These are phyloP conservation scores for Zonotrichia leucophrys DNA, from an alignment of 2,113 vertebrate genomes.

Conservation along the genomic window DNA sequence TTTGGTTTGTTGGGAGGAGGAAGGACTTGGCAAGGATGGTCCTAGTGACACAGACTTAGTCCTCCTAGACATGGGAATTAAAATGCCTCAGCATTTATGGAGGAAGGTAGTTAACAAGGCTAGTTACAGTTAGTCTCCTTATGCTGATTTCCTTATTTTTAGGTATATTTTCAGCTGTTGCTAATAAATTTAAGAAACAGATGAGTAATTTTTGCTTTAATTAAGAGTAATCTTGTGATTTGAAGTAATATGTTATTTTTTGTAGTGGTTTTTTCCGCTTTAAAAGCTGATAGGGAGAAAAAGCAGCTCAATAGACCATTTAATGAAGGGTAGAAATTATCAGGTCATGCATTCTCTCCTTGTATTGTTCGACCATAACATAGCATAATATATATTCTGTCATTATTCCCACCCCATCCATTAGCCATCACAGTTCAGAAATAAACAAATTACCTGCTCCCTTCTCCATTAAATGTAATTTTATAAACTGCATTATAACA, in stretches of 20 bases:
- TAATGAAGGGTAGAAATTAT: constrained; percentile 56
- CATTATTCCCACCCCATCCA: constrained; percentile 64
- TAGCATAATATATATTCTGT: constrained; percentile 48
- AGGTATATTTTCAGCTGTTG: background rate
- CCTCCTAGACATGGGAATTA: background rate
- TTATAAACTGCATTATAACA: constrained; percentile 59
- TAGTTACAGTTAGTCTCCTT: background rate
- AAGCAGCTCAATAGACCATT: constrained; percentile 28
- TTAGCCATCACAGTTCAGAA: constrained; percentile 62
- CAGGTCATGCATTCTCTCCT: constrained; percentile 47
- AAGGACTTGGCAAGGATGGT: background rate
- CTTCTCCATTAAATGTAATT: constrained; percentile 66
- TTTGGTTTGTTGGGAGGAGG: background rate
- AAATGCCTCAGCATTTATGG: background rate
- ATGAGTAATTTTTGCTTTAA: constrained; percentile 56
- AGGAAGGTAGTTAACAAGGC: background rate
- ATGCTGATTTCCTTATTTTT: background rate
- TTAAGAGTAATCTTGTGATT: constrained; percentile 34
- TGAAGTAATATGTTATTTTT: constrained; percentile 15
- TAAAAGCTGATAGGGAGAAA: constrained; percentile 35
- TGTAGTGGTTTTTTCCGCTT: background rate
- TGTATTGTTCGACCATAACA: constrained; percentile 44
- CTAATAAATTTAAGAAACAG: constrained; percentile 44
- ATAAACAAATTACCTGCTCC: constrained; percentile 61
- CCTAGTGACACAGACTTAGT: background rate